Conservation (phyloP, 2,113 vertebrate genomes). For the Polypterus bichir region DNA sequence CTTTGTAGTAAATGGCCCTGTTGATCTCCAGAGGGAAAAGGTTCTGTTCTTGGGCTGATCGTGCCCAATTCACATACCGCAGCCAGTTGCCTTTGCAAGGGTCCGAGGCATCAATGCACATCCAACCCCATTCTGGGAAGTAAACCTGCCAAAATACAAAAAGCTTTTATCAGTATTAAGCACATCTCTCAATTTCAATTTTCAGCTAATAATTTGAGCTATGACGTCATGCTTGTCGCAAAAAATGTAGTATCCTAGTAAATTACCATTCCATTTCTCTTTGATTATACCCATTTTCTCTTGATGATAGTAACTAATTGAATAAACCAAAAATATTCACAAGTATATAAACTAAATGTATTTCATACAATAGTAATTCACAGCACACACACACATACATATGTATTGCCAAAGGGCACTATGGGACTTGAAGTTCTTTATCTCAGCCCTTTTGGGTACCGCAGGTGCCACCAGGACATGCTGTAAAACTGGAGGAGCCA, state of each 20-base stretch:
- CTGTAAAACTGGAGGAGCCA: too few species aligned
- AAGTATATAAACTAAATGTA: too few species aligned
- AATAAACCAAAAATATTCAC: neutral
- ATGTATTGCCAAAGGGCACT: too few species aligned
- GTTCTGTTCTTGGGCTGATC: conserved; percentile 77
- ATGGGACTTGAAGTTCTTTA: too few species aligned
- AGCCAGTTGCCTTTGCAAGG: conserved; percentile 84
- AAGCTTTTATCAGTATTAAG: neutral
- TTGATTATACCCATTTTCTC: neutral
- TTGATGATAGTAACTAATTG: neutral
- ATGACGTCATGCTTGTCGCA: neutral
- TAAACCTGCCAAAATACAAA: conserved; percentile 49
- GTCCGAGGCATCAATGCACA: conserved; percentile 88
- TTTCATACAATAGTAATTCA: too few species aligned
- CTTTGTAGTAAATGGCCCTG: conserved; percentile 86
- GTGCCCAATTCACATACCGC: conserved; percentile 84
- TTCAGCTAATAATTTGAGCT: neutral
- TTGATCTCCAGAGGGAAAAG: conserved; percentile 87
- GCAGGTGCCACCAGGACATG: too few species aligned
- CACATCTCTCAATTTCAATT: neutral
- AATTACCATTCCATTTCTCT: neutral
- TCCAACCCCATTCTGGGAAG: conserved; percentile 81
- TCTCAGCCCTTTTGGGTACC: too few species aligned
- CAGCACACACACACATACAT: too few species aligned
- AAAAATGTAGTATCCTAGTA: neutral